Evolutionary conservation across 2,113 vertebrate species (phyloP).

Genomic region (Sinocyclocheilus maitianheensis): DNA sequence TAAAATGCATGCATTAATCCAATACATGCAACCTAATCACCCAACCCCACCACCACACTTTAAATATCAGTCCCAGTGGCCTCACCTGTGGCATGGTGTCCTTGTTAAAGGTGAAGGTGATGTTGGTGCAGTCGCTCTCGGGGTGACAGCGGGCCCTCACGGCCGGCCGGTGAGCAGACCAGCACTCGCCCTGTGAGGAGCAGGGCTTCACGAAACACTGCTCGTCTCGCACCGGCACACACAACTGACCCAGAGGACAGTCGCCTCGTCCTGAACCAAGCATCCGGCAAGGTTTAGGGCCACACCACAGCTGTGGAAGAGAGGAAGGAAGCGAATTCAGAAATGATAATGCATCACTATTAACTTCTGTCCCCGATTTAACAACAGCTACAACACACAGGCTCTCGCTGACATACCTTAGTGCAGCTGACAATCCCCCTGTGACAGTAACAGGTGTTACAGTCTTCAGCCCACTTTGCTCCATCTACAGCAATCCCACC

Average conservation of each 20-base stretch:
- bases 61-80: neutral
- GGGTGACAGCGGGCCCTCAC: conserved; percentile 79
- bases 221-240: conserved; percentile 77
- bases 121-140: conserved; percentile 82
- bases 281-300: conserved; percentile 78
- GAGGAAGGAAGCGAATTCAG: neutral
- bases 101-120: conserved; percentile 88
- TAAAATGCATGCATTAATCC: neutral
- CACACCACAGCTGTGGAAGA: conserved; percentile 81
- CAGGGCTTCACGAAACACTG: conserved; percentile 85
- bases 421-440: conserved; percentile 83
- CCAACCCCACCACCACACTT: too few species aligned
- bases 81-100: conserved; percentile 84
- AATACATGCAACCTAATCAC: neutral
- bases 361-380: neutral
- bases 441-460: conserved; percentile 83
- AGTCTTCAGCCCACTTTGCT: conserved; percentile 84
- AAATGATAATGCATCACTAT: neutral
- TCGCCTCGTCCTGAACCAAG: conserved; percentile 71
- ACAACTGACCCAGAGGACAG: conserved; percentile 78
- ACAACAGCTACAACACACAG: neutral
- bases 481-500: conserved; percentile 76
- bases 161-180: conserved; percentile 73
- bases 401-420: conserved; percentile 73
- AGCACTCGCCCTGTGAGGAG: conserved; percentile 78